Evolutionary conservation across 2,113 vertebrate genomes (phyloP).

Genomic region (Protobothrops mucrosquamatus): DNA sequence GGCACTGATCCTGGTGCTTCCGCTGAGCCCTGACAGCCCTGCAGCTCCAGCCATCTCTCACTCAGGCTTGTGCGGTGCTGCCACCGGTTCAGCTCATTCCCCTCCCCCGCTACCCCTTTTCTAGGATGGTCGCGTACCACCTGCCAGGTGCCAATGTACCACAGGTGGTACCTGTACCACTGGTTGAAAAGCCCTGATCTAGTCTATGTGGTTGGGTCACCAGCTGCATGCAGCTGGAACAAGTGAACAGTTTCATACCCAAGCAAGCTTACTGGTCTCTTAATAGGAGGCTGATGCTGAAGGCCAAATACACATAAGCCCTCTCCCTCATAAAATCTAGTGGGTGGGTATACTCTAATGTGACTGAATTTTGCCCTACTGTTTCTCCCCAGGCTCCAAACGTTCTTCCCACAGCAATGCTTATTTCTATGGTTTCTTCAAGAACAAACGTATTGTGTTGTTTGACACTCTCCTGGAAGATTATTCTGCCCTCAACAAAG

Average conservation of each 20-base stretch:
- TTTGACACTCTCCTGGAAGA: slow-evolving; percentile 97
- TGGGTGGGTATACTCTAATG: not conserved
- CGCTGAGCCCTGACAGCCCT: too few relatives aligned
- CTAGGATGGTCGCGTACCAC: too few relatives aligned
- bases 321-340: not conserved
- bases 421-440: slow-evolving; percentile 99
- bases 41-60: too few relatives aligned
- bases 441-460: slow-evolving; percentile 96
- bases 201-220: not conserved
- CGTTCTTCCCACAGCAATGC: slow-evolving; percentile 98
- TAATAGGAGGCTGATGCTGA: not conserved
- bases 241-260: not conserved
- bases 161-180: too few relatives aligned
- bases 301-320: too few relatives aligned
- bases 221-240: not conserved
- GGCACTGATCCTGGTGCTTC: too few relatives aligned
- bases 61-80: too few relatives aligned
- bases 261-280: not conserved
- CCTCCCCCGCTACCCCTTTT: too few relatives aligned
- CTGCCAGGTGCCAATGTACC: too few relatives aligned
- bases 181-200: not conserved
- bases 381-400: slow-evolving; percentile 82
- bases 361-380: not conserved
- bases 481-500: slow-evolving; percentile 90
- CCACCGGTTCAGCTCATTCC: too few relatives aligned